Evolutionary conservation across 2,888 invertebrate genomes (phyloP), one percentile per base, ranked within the genome.

Genomic region (Ryuthela nishihirai): DNA sequence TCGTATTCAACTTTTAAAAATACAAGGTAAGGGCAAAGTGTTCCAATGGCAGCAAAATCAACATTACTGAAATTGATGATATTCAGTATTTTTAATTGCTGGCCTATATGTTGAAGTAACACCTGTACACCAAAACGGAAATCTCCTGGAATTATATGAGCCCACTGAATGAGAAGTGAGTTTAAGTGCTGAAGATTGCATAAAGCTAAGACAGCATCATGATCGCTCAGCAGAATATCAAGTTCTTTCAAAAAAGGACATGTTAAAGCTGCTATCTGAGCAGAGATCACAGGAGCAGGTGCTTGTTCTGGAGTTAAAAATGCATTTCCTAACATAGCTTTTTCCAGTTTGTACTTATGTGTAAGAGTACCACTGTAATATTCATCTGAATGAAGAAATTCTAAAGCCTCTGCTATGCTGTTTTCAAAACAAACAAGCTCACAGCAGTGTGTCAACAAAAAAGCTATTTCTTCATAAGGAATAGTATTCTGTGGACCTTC

Each of bases 161-260:
- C 60, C 60, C 60, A 60, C 25, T 54, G 60, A 7, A 60, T 20
- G 3, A 60, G 21, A 23, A 60, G 24, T 15, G 41, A 42, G 18
- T 44, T 41, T 2, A 60, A 38, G 17, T 50, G 34, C 10, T 32
- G 21, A 36, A 60, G 50, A n/a, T 60, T 42, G 26, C 49, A 45
- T 17, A 60, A 17, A 10, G 54, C 60, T 39, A 44, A 49, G 25
- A 60, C 21, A 9, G 50, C 54, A 9, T 54, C 32, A 15, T 50
- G 32, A 32, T 54, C 54, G 25, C 21, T 46, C 1, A 42, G 42
- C 17, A 60, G 39, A 15, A 42, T 20, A 23, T 44, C 45, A 1
- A 60, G 15, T 15, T 60, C 54, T 25, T 42, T 32, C 32, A 60
- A 35, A n/a, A 18, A 1, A 2, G 59, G 59, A 29, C 60, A 60